Conservation (phyloP, 2,113 vertebrate species). For the Origma solitaria region DNA sequence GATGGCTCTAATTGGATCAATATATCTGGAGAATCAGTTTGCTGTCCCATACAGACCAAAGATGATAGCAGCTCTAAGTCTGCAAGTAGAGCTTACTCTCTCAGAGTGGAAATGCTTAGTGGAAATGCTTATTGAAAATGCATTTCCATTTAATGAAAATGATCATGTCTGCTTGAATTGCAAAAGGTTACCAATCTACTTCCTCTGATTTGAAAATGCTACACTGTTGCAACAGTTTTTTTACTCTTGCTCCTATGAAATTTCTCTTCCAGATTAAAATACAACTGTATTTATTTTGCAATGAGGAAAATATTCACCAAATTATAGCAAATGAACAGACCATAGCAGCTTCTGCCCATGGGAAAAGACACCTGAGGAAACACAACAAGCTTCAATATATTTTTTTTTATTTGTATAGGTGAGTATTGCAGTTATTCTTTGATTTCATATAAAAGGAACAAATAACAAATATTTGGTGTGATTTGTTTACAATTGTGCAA, state of each 20-base stretch:
- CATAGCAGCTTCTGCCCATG: neutral
- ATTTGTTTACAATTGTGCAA: neutral
- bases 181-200: neutral
- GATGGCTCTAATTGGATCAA: neutral
- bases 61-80: neutral
- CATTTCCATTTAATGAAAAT: neutral
- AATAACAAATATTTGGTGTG: neutral
- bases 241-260: neutral
- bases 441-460: neutral
- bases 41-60: neutral
- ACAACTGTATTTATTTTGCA: neutral
- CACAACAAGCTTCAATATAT: neutral
- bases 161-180: neutral
- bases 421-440: neutral
- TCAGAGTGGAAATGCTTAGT: neutral
- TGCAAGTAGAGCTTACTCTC: neutral
- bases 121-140: too few relatives aligned
- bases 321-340: neutral
- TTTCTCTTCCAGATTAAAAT: neutral
- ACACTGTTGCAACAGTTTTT: neutral
- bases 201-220: neutral
- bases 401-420: neutral
- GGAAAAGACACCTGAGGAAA: neutral
- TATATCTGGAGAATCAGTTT: neutral
- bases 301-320: neutral